Conservation (phyloP, 2,113 vertebrate genomes). For the Rhizomys pruinosus region DNA sequence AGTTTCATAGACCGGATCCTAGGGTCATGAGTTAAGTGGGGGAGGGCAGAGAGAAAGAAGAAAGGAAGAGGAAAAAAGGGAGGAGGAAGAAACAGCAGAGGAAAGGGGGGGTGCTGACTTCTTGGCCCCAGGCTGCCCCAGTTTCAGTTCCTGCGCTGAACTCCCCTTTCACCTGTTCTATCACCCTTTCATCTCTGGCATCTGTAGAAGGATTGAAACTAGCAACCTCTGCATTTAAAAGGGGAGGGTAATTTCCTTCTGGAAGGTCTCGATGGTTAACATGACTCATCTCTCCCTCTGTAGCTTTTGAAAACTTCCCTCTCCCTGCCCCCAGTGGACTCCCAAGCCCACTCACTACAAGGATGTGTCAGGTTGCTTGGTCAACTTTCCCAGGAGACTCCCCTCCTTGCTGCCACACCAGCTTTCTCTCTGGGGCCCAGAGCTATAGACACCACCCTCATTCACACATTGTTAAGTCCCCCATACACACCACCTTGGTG, state of each 20-base stretch:
- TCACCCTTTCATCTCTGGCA: neutral
- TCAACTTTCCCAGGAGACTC: neutral
- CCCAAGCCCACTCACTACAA: constrained; percentile 22
- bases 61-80: neutral
- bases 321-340: neutral
- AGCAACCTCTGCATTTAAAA: constrained; percentile 18
- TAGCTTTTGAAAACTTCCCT: neutral
- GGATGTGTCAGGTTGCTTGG: neutral
- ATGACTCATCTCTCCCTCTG: constrained; percentile 55
- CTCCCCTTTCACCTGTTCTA: constrained; percentile 17
- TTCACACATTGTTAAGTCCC: neutral
- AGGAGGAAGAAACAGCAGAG: too few species aligned
- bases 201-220: constrained; percentile 52
- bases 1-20: neutral
- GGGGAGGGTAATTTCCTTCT: constrained; percentile 20
- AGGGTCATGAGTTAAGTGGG: neutral
- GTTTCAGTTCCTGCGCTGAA: constrained; percentile 41
- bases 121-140: neutral
- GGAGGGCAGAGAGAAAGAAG: neutral
- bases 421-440: neutral
- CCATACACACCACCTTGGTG: too few species aligned
- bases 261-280: neutral
- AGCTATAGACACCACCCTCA: accelerated
- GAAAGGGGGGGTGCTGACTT: neutral
- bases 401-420: neutral